These are phyloP conservation scores for Carcina quercana DNA, from an alignment of 2,888 invertebrate genomes.

Conservation along the genomic window DNA sequence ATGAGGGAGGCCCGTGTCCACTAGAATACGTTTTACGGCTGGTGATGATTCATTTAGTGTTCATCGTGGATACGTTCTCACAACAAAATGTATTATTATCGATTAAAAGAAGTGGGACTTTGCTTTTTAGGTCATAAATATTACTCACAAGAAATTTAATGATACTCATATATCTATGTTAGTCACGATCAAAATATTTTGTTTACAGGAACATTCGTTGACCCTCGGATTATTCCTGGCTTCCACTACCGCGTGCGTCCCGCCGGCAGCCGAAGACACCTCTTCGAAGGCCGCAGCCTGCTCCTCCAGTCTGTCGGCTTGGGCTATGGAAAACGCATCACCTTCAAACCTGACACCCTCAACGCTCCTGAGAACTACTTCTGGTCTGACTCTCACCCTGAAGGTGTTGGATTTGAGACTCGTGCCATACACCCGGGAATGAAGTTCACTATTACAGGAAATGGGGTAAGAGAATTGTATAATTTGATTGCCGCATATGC, in stretches of 20 bases:
- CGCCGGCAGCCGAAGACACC: slow-evolving; percentile 75
- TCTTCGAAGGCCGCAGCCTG: slow-evolving; percentile 79
- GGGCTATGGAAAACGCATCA: slow-evolving; percentile 85
- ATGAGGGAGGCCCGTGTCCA: no score
- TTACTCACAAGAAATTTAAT: no score
- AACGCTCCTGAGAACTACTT: slow-evolving; percentile 79
- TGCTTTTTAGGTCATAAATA: no score
- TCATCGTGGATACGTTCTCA: no score
- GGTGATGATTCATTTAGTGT: no score
- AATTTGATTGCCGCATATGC: no score
- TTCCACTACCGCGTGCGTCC: slow-evolving; percentile 83
- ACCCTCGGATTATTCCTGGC: slow-evolving; percentile 81
- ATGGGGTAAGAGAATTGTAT: slow-evolving; percentile 66
- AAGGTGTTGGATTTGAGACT: slow-evolving; percentile 81
- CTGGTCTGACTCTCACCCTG: slow-evolving; percentile 85
- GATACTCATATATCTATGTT: no score
- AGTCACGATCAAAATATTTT: no score
- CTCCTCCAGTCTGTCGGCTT: slow-evolving; percentile 79
- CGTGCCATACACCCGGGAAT: slow-evolving; percentile 79
- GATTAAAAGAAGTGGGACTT: no score
- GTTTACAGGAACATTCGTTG: slow-evolving; percentile 79
- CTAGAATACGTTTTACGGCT: no score
- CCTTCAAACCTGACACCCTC: slow-evolving; percentile 78
- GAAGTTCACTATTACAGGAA: slow-evolving; percentile 77
- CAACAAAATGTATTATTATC: no score